Conservation (phyloP, 2,797 vertebrate genomes). For the Pipistrellus pipistrellus region DNA sequence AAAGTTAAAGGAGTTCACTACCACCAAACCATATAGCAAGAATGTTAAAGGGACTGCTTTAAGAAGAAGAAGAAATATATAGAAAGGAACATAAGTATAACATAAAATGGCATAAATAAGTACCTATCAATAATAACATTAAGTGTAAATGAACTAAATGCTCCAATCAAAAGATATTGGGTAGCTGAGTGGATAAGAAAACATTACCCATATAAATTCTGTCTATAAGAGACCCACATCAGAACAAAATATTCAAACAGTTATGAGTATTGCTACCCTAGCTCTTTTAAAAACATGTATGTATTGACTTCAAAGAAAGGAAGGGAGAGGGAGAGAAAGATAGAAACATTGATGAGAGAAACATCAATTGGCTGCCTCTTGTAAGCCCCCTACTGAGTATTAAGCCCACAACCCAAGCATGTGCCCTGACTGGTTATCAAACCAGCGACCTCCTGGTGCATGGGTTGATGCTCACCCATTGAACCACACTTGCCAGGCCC, state of each 20-base stretch:
- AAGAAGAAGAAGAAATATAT: neutral
- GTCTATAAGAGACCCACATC: neutral
- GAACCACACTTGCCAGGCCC: too few relatives aligned
- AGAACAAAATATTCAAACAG: neutral
- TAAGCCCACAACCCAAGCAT: too few relatives aligned
- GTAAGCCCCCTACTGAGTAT: too few relatives aligned
- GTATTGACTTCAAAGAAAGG: too few relatives aligned
- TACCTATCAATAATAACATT: neutral
- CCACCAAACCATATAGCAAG: neutral
- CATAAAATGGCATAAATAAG: neutral
- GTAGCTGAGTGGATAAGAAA: neutral
- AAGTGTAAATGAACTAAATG: neutral
- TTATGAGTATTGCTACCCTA: neutral
- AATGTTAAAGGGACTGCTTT: neutral
- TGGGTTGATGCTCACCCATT: too few relatives aligned
- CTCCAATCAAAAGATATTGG: neutral
- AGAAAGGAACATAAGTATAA: neutral
- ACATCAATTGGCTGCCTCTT: too few relatives aligned
- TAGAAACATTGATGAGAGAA: too few relatives aligned
- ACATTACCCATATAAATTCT: neutral
- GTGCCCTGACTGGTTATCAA: too few relatives aligned
- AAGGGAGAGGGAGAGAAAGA: too few relatives aligned
- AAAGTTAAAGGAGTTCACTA: neutral
- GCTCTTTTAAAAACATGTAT: neutral
- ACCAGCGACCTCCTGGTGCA: too few relatives aligned